phyloP scores from a whole-genome alignment of 2,888 invertebrate genomes.

The Catocala nupta region DNA sequence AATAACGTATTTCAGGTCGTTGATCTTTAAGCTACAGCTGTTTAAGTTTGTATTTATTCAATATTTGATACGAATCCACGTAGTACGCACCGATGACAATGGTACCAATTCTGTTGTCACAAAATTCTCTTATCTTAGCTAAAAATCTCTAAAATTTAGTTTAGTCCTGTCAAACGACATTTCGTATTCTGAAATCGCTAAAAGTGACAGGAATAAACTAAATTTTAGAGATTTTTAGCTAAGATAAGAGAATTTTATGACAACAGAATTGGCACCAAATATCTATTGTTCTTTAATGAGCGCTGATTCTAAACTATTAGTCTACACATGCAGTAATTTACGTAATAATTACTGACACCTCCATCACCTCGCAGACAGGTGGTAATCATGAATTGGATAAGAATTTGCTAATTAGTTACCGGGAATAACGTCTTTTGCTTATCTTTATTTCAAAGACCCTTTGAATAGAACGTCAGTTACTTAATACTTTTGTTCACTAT shows the following conservation, averaged over 20 bases:
- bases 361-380: background rate
- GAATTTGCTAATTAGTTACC: constrained; percentile 12
- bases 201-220: no score
- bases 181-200: no score
- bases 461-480: background rate
- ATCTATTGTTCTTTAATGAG: background rate
- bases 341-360: constrained; percentile 16
- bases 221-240: no score
- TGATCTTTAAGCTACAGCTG: background rate
- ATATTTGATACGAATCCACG: background rate
- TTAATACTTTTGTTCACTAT: no score
- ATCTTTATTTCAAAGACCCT: background rate
- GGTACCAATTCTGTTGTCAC: no score
- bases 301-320: background rate
- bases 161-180: no score
- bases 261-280: no score
- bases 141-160: no score
- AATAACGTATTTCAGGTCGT: background rate
- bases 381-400: constrained; percentile 13
- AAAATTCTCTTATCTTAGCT: no score
- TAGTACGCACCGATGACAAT: background rate
- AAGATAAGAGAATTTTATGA: no score
- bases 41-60: background rate
- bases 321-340: constrained; percentile 12
- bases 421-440: constrained; percentile 8